Base-by-base conservation (phyloP, 2,888 invertebrate genomes). In the Andrena chrysosceles region DNA sequence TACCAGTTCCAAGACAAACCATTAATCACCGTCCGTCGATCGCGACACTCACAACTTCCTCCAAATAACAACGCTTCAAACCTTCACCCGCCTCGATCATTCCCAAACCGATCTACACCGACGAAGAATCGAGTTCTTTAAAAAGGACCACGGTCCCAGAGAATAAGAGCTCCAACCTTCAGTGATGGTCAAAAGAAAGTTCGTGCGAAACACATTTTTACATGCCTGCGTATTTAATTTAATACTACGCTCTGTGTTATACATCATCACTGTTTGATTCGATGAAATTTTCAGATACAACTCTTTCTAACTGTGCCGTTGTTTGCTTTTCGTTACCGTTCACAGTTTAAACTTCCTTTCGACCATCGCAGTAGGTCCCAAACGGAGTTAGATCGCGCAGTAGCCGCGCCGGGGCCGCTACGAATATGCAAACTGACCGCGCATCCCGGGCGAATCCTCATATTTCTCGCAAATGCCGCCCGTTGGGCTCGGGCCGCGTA, bases 381-480 rank as follows among this genome's bases (percentile, higher is more conserved):
- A 1, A 42, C 42, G 42, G 42, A 16, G 42, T 42, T 42, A 42
- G 16, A 16, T 42, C 42, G 42, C 31, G 31, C 29, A 29, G 20
- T 20, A 20, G 35, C 26, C 13, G 26, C 56, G 56, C 23, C 6
- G 54, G 60, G 52, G 5, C 23, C 67, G 60, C 52, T 56, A n/a
- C 64, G 31, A 5, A 6, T 42, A 26, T 23, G 64, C 23, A 26
- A 90, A 93, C 94, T 93, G 89, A 94, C 94, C 93, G 92, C 93
- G 92, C 89, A 91, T 93, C 91, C 91, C 89, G 92, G 92, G 92
- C 93, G 93, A 90, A 93, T 91, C 90, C 91, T 93, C 94, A 94
- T 94, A 89, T 86, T 83, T 89, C 85, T 90, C 91, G 89, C 89
- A 91, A 56, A 89, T 91, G 91, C 91, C 91, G 92, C 93, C 92